phyloP scores from a whole-genome alignment of 2,113 vertebrate species.

The Ifrita kowaldi region DNA sequence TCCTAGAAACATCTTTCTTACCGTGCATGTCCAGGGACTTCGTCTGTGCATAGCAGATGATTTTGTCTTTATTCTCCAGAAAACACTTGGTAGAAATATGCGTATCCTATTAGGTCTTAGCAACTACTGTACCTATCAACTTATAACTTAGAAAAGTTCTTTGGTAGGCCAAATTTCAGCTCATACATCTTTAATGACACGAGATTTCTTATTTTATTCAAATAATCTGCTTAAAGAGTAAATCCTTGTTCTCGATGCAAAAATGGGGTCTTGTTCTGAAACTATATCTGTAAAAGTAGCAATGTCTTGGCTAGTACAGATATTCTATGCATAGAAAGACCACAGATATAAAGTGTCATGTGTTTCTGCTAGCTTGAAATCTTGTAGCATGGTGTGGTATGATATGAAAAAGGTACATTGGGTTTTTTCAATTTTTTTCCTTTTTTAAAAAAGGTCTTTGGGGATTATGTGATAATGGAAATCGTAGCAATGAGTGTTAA shows the following conservation, averaged over 20 bases:
- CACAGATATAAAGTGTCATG: neutral
- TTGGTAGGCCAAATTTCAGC: neutral
- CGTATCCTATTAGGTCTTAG: neutral
- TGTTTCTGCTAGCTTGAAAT: neutral
- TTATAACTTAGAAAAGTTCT: neutral
- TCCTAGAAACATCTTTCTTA: neutral
- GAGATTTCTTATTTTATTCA: neutral
- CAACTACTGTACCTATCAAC: neutral
- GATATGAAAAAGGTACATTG: neutral
- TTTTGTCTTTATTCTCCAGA: neutral
- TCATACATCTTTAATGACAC: neutral
- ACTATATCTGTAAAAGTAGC: neutral
- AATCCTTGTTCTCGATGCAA: neutral
- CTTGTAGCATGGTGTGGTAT: neutral
- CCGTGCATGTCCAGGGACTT: neutral
- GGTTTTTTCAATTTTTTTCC: accelerated
- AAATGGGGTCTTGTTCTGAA: neutral
- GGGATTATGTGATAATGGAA: neutral
- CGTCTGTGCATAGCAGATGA: accelerated
- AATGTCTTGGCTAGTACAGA: neutral
- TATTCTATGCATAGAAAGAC: neutral
- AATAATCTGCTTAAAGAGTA: neutral
- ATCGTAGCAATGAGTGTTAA: neutral
- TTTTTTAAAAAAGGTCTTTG: neutral
- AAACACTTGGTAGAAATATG: neutral